phyloP scores from a whole-genome alignment of 1,140 invertebrate genomes.

The Hylaeus volcanicus region DNA sequence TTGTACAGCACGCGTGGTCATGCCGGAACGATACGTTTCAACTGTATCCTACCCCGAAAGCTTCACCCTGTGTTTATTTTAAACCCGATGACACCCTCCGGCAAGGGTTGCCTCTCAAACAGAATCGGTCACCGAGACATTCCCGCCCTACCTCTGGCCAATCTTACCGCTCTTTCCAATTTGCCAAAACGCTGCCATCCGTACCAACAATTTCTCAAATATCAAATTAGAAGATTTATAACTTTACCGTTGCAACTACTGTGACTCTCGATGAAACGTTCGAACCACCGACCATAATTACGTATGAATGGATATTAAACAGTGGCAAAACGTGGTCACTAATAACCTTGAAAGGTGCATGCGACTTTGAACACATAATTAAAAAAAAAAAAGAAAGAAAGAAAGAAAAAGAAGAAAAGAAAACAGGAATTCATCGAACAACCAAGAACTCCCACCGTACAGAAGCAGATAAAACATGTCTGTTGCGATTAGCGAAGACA shows the following conservation, averaged over 20 bases:
- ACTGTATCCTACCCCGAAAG: slow-evolving; percentile 67
- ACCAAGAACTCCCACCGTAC: no score
- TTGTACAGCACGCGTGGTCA: slow-evolving; percentile 77
- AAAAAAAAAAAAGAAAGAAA: no score
- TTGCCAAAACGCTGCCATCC: slow-evolving; percentile 42
- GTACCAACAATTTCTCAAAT: slow-evolving; percentile 42
- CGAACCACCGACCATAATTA: no score
- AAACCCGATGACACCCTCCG: slow-evolving; percentile 68
- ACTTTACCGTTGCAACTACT: not conserved
- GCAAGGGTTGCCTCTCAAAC: slow-evolving; percentile 77
- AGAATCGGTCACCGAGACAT: slow-evolving; percentile 76
- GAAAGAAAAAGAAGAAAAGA: no score
- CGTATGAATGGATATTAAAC: no score
- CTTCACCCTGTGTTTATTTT: slow-evolving; percentile 74
- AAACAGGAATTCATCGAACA: no score
- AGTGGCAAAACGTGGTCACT: no score
- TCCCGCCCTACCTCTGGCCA: slow-evolving; percentile 60
- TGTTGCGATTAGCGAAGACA: no score
- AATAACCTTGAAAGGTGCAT: no score
- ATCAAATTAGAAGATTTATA: slow-evolving; percentile 14
- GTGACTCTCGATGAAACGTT: no score
- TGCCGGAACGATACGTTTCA: slow-evolving; percentile 76
- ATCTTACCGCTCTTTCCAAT: slow-evolving; percentile 54
- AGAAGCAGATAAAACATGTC: no score
- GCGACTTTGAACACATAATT: no score